Conservation (phyloP, 2,797 vertebrate genomes). For the Etheostoma perlongum region DNA sequence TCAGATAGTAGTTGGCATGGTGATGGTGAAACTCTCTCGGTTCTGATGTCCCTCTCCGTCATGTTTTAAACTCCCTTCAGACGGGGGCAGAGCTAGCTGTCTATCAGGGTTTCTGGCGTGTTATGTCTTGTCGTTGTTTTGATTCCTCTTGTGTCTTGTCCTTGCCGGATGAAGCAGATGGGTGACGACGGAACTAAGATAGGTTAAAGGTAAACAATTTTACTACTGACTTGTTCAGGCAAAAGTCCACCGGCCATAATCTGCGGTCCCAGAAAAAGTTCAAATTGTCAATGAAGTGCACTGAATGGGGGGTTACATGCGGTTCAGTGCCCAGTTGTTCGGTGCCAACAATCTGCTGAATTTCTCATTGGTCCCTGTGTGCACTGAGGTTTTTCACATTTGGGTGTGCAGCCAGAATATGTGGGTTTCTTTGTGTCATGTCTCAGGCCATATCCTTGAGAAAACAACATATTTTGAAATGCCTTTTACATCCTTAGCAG, state of each 20-base stretch:
- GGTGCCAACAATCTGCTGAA: neutral
- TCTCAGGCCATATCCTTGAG: neutral
- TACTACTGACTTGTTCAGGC: neutral
- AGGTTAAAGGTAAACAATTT: constrained; percentile 5
- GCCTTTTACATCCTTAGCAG: neutral
- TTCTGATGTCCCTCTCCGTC: neutral
- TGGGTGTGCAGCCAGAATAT: neutral
- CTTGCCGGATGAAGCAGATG: neutral
- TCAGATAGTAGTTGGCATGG: neutral
- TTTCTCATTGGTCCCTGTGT: neutral
- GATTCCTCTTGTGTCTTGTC: neutral
- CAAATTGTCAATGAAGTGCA: neutral
- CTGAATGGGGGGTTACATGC: constrained; percentile 1
- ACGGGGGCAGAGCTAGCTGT: neutral
- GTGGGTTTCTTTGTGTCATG: neutral
- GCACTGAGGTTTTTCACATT: neutral
- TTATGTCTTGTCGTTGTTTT: neutral
- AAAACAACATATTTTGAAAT: neutral
- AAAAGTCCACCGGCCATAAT: neutral
- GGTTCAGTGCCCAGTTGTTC: neutral
- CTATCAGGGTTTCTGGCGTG: neutral
- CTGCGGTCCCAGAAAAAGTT: neutral
- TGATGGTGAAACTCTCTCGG: neutral
- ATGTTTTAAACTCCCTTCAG: neutral
- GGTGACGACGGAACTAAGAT: neutral